Percentiles rank a stretch among this genome's conserved stretches.
Evolutionary conservation across 2,888 invertebrate genomes (phyloP).

Genomic region (Odontocerum albicorne): DNA sequence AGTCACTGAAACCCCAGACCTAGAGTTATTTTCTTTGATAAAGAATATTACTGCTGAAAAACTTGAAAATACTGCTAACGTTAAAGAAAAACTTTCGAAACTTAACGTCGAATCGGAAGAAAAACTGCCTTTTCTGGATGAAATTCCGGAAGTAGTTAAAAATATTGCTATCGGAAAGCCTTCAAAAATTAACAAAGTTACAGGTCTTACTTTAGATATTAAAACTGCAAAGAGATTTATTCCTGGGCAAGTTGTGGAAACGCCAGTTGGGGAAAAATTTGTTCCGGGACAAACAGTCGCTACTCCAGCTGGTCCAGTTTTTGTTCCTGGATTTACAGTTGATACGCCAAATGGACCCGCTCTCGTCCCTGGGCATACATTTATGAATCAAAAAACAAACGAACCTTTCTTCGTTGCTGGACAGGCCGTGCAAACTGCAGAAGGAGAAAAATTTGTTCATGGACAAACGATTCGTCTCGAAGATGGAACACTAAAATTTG

Average conservation of each 20-base stretch:
- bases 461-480: constrained; percentile 64
- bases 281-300: constrained; percentile 75
- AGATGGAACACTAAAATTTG: constrained; percentile 58
- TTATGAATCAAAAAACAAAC: constrained; percentile 59
- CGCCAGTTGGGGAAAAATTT: constrained; percentile 69
- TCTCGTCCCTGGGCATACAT: constrained; percentile 72
- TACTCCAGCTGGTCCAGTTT: constrained; percentile 66
- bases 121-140: constrained; percentile 63
- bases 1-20: constrained; percentile 54
- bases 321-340: constrained; percentile 74
- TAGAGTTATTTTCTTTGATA: constrained; percentile 51
- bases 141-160: constrained; percentile 65
- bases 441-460: constrained; percentile 62
- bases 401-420: constrained; percentile 70
- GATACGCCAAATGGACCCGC: constrained; percentile 67
- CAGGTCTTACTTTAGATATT: constrained; percentile 65
- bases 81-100: constrained; percentile 60
- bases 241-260: constrained; percentile 71
- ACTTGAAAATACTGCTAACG: constrained; percentile 61
- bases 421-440: constrained; percentile 63
- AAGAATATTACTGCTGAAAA: constrained; percentile 59
- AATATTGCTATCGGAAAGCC: constrained; percentile 61
- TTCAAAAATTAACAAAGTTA: constrained; percentile 61
- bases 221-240: constrained; percentile 70
- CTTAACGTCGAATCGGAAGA: constrained; percentile 55